Conservation (phyloP, 2,888 invertebrate species). For the Amblyteles armatorius region DNA sequence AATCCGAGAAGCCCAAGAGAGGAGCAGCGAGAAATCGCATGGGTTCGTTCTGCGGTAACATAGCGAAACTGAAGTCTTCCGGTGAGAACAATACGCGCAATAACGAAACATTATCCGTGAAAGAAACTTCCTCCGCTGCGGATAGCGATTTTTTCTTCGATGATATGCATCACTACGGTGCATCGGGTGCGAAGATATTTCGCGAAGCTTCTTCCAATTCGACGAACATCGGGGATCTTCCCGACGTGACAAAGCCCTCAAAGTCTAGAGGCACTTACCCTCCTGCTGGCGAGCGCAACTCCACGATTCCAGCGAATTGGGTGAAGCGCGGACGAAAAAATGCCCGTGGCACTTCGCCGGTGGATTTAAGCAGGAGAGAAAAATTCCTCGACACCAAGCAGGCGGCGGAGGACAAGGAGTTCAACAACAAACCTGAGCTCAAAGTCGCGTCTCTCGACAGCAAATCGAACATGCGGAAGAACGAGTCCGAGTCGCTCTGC, state of each 20-base stretch:
- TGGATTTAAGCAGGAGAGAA: not conserved
- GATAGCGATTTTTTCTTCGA: constrained; percentile 16
- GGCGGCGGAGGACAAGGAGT: constrained; percentile 22
- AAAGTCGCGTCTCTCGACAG: constrained; percentile 41
- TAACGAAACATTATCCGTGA: not conserved
- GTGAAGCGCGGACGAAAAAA: not conserved
- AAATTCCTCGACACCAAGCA: constrained; percentile 14
- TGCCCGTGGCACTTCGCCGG: not conserved
- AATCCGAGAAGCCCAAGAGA: constrained; percentile 67
- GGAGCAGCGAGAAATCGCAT: constrained; percentile 66
- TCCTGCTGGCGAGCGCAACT: not conserved
- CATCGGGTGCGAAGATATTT: not conserved
- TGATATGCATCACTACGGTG: constrained; percentile 13
- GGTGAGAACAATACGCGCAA: constrained; percentile 7
- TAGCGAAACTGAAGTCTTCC: constrained; percentile 66
- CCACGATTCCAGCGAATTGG: not conserved
- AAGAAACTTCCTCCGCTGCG: not conserved
- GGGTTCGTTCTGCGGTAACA: constrained; percentile 69
- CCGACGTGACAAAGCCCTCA: not conserved
- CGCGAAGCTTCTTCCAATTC: not conserved
- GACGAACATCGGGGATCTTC: not conserved
- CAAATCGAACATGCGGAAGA: constrained; percentile 43
- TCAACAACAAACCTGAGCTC: constrained; percentile 18
- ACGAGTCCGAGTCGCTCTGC: constrained; percentile 74
- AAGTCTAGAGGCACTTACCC: not conserved